Base-by-base conservation (phyloP, 2,113 vertebrate species). In the Cheirogaleus medius region DNA sequence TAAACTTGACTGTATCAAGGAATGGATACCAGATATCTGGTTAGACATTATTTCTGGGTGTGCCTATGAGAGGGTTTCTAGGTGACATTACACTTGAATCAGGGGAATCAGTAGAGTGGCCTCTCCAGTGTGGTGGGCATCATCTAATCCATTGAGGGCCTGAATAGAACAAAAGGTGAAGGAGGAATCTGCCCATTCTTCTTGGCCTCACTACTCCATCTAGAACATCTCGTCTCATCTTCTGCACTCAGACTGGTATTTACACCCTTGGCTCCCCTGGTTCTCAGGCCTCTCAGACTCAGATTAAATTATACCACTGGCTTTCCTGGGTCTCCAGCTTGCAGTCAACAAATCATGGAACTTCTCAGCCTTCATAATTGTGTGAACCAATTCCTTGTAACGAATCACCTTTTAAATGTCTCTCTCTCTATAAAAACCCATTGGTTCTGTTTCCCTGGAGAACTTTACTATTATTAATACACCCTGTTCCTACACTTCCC, bases 181-280 rank as follows among this genome's bases (percentile, higher is more conserved):
- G 12, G 21, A 37, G 37, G 76, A 49, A 52, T 34, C 0, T n/a
- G 14, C 5, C 13, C 25, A 39, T 56, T 49, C 42, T 49, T 64
- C 42, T 44, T 23, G n/a, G 15, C 21, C 47, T 47, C 56, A 17
- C 11, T 69, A 4, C 10, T 13, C 71, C 18, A 74, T 10, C 10
- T 54, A 23, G 9, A 49, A 23, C 4, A 32, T 1, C 56, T 54
- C 2, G 23, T 81, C 29, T 49, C 3, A n/a, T 5, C 13, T 10
- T 63, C 10, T 54, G 2, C 5, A 8, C 54, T 29, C 18, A 29
- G 6, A n/a, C 20, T 25, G 39, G 15, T 42, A 32, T 82, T 39
- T 54, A 49, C 8, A 8, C 12, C 8, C 6, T 29, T 32, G 5
- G 2, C 27, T 47, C 15, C 12, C 9, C 1, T 7, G 11, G 21